Conservation (phyloP, 2,888 invertebrate species). For the Nowickia ferox region DNA sequence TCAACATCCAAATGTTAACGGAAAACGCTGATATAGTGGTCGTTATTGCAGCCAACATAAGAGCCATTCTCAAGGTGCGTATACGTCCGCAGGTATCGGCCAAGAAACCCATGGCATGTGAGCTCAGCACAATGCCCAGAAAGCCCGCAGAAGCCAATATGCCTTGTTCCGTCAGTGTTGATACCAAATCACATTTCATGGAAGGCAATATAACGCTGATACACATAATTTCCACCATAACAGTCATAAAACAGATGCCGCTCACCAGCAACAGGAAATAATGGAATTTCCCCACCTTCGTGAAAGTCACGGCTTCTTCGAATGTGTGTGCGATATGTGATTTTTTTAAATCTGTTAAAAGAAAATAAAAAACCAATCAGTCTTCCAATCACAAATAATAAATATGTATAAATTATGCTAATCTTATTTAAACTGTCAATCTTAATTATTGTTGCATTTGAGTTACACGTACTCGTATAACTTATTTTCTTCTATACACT, state of each 20-base stretch:
- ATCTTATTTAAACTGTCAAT: constrained; percentile 60
- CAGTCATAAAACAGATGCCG: constrained; percentile 87
- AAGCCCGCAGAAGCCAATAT: constrained; percentile 87
- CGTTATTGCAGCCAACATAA: constrained; percentile 84
- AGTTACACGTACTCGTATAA: neutral
- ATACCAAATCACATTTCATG: constrained; percentile 87
- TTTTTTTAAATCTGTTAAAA: constrained; percentile 54
- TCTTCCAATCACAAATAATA: neutral
- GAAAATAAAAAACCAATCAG: constrained; percentile 13
- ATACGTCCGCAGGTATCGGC: constrained; percentile 90
- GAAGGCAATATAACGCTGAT: constrained; percentile 87
- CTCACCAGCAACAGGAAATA: constrained; percentile 85
- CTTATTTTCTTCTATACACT: neutral
- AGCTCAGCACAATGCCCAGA: constrained; percentile 88
- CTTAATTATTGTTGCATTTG: constrained; percentile 53
- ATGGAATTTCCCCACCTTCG: constrained; percentile 87
- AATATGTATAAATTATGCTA: constrained; percentile 61
- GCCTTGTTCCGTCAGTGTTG: constrained; percentile 86
- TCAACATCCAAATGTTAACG: constrained; percentile 85
- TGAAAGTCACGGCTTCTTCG: constrained; percentile 79
- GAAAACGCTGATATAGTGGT: constrained; percentile 86
- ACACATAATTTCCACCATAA: constrained; percentile 87
- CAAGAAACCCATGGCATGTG: constrained; percentile 91
- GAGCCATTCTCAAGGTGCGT: constrained; percentile 84
- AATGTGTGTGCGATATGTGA: constrained; percentile 75